These are phyloP conservation scores for Pongo abelii DNA, from an alignment of 2,113 vertebrate species.

Conservation along the genomic window DNA sequence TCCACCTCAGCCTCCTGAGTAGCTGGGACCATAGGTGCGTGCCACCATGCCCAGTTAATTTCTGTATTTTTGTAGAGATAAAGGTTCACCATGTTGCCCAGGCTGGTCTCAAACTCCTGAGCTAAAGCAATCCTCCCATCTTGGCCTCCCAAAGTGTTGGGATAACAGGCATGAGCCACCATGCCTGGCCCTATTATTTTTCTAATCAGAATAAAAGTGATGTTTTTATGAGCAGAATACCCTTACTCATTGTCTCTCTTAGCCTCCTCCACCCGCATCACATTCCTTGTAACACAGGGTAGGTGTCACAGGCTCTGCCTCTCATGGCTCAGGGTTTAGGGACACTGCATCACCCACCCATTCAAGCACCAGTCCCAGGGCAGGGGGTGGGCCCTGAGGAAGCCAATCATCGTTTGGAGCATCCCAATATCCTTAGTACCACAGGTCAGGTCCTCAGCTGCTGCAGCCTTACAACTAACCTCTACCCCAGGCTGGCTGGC, in stretches of 20 bases:
- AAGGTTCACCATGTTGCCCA: no score
- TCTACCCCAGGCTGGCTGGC: background rate
- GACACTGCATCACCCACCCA: background rate
- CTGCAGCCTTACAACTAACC: background rate
- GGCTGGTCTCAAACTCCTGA: no score
- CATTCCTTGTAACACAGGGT: background rate
- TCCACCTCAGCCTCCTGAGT: no score
- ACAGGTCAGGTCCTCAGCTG: background rate
- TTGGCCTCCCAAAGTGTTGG: no score
- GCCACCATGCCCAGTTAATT: no score
- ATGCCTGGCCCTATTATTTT: background rate
- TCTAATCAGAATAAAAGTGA: background rate
- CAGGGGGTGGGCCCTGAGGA: background rate
- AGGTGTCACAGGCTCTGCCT: background rate
- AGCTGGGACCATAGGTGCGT: no score
- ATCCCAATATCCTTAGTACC: background rate
- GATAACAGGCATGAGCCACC: no score
- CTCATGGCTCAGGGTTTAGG: background rate
- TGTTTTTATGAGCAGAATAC: conserved; percentile 8
- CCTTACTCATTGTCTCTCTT: background rate
- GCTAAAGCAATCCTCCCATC: no score
- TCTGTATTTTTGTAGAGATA: no score
- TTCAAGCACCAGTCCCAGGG: background rate
- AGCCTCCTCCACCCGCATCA: background rate
- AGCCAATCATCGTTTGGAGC: background rate